Evolutionary conservation across 2,113 vertebrate species (phyloP).

Genomic region (Rallus limicola): DNA sequence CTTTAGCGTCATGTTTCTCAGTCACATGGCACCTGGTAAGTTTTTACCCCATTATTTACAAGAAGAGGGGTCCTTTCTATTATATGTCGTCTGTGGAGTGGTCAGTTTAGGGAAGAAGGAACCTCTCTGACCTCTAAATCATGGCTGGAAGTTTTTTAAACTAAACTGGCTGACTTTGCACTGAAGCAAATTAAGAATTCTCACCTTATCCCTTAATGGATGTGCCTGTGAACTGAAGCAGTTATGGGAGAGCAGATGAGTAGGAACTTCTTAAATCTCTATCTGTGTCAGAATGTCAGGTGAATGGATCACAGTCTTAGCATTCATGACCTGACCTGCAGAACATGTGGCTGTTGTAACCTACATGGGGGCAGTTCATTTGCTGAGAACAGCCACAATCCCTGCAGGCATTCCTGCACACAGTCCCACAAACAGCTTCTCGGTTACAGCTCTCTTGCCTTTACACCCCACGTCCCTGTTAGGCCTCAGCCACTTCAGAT

Average conservation of each 20-base stretch:
- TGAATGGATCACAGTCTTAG: neutral
- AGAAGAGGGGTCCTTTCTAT: neutral
- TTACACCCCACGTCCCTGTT: neutral
- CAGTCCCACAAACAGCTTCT: neutral
- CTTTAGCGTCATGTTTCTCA: neutral
- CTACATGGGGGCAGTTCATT: neutral
- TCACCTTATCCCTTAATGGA: neutral
- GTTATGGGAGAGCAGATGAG: neutral
- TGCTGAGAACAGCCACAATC: neutral
- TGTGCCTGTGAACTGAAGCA: neutral
- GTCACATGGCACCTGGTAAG: neutral
- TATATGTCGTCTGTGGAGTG: neutral
- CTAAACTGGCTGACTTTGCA: neutral
- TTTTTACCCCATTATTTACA: neutral
- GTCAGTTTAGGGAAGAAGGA: neutral
- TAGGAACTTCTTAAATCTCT: neutral
- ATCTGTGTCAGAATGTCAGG: neutral
- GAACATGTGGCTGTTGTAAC: neutral
- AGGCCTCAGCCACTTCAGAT: neutral
- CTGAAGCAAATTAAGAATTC: neutral
- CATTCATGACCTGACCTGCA: neutral
- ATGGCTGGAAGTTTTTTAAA: neutral
- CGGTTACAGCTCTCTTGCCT: neutral
- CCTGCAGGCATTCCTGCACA: neutral
- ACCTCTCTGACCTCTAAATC: neutral